phyloP scores from a whole-genome alignment of 2,888 invertebrate species.

The Tromatobia lineatoria region DNA sequence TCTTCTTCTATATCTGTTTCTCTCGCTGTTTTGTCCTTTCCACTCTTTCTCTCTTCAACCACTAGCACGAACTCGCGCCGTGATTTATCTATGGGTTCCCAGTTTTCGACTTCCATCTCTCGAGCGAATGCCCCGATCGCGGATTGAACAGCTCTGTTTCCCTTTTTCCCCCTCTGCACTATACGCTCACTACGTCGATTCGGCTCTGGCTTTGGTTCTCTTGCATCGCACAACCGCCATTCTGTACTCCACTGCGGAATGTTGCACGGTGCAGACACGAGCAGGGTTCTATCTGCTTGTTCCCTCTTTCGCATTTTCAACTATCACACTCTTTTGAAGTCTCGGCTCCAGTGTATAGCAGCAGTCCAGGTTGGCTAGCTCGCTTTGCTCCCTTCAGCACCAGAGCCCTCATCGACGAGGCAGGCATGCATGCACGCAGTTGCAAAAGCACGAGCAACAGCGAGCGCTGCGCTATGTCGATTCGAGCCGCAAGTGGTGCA shows the following conservation, averaged over 20 bases:
- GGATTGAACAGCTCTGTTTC: conserved; percentile 59
- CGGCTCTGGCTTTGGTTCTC: conserved; percentile 48
- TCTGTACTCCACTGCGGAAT: conserved; percentile 34
- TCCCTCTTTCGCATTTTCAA: conserved; percentile 51
- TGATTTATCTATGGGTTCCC: conserved; percentile 79
- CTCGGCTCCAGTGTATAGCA: conserved; percentile 42
- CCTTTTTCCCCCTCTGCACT: conserved; percentile 50
- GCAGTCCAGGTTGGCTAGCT: conserved; percentile 40
- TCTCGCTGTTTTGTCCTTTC: conserved; percentile 45
- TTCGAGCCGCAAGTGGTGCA: conserved; percentile 56
- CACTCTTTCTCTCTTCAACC: conserved; percentile 37
- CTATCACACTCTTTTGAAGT: conserved; percentile 60
- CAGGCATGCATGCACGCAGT: conserved; percentile 8
- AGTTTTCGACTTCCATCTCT: conserved; percentile 77
- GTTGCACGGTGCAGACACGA: conserved; percentile 19
- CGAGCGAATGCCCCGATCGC: conserved; percentile 69
- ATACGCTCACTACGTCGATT: conserved; percentile 64
- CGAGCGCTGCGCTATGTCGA: conserved; percentile 34
- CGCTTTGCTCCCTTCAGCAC: neutral
- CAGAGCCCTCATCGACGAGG: conserved; percentile 37
- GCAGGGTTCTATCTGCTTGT: conserved; percentile 30
- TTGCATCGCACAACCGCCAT: conserved; percentile 45
- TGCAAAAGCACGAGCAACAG: conserved; percentile 8
- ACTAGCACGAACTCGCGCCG: conserved; percentile 68
- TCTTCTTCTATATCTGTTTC: conserved; percentile 38